Percentiles rank a stretch among this genome's conserved stretches.
Evolutionary conservation across 1,140 invertebrate species (phyloP).

Genomic region (Diorhabda sublineata): DNA sequence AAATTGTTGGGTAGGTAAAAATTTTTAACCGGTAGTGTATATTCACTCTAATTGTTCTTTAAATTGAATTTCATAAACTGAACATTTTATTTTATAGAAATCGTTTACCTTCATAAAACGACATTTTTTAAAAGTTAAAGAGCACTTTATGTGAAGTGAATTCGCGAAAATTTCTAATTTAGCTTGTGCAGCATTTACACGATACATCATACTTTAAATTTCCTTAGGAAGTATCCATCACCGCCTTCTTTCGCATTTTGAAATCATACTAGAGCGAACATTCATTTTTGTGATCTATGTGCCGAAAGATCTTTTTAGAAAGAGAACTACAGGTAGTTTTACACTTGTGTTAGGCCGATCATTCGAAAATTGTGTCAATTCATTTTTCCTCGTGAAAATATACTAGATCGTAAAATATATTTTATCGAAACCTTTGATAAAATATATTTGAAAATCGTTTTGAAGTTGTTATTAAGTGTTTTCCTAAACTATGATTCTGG

Average conservation of each 20-base stretch:
- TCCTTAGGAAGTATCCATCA: conserved; percentile 1
- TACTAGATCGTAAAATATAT: too few relatives aligned
- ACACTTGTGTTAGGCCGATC: not conserved
- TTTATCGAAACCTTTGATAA: too few relatives aligned
- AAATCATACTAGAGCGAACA: not conserved
- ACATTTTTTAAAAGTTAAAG: not conserved
- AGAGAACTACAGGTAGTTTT: conserved; percentile 1
- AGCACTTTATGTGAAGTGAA: not conserved
- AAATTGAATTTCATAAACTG: too few relatives aligned
- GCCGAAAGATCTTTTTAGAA: not conserved
- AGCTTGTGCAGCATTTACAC: not conserved
- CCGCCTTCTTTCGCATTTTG: not conserved
- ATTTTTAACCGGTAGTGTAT: too few relatives aligned
- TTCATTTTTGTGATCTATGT: conserved; percentile 1
- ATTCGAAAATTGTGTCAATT: not conserved
- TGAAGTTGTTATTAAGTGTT: too few relatives aligned
- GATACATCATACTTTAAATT: not conserved
- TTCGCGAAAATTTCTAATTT: not conserved
- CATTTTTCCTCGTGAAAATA: too few relatives aligned
- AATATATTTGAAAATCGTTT: too few relatives aligned
- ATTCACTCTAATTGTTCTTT: too few relatives aligned
- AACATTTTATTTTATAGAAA: too few relatives aligned
- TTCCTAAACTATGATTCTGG: too few relatives aligned
- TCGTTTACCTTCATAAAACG: too few relatives aligned
- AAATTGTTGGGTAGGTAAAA: too few relatives aligned